Conservation (phyloP, 2,113 vertebrate species). For the Rynchops niger region DNA sequence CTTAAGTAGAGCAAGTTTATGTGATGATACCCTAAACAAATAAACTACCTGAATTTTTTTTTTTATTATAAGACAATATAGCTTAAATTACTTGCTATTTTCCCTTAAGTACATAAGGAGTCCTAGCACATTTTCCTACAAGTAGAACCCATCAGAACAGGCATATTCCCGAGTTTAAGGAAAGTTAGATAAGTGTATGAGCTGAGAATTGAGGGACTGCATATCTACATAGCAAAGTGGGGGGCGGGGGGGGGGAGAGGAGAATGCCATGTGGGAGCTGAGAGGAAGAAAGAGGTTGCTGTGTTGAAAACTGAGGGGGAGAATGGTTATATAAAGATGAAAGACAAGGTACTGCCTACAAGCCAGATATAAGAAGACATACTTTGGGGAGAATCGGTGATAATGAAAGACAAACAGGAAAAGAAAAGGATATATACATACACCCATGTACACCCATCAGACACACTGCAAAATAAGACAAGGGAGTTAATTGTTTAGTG, state of each 20-base stretch:
- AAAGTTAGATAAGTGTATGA: background rate
- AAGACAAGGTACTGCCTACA: slow-evolving; percentile 2
- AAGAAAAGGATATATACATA: background rate
- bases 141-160: background rate
- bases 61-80: background rate
- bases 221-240: background rate
- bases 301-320: slow-evolving; percentile 12
- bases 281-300: slow-evolving; percentile 19
- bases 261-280: background rate
- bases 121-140: background rate
- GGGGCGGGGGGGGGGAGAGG: background rate
- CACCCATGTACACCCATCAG: background rate
- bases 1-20: background rate
- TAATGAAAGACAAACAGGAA: slow-evolving; percentile 27
- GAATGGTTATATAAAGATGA: slow-evolving; percentile 20
- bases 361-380: background rate
- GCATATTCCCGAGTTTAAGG: background rate
- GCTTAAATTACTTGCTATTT: background rate
- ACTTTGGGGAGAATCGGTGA: background rate
- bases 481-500: background rate
- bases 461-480: background rate
- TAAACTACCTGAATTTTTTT: background rate
- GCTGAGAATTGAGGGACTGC: background rate
- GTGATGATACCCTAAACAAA: background rate
- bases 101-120: background rate